Percentiles rank a stretch among this genome's conserved stretches.
These are phyloP conservation scores for Atta colombica DNA, from an alignment of 1,140 invertebrate genomes.

Conservation along the genomic window DNA sequence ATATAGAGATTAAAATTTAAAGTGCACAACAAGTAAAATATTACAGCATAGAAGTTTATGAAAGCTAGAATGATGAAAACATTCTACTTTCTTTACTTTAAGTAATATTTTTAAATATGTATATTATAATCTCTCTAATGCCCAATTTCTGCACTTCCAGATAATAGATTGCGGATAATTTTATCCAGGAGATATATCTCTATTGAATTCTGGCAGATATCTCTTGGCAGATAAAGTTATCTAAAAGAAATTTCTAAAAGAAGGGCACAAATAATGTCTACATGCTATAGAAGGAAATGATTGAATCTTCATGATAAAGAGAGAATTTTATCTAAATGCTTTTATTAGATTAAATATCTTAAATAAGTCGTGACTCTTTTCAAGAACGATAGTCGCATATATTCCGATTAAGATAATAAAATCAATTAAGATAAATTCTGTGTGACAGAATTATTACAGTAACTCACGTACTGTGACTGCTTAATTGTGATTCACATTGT, in stretches of 20 bases:
- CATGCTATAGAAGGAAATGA: not conserved
- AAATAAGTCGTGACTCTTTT: not conserved
- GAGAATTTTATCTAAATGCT: not conserved
- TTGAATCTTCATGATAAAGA: not conserved
- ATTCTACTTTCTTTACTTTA: not conserved
- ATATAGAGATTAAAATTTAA: not conserved
- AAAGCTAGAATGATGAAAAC: not conserved
- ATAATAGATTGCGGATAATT: too few species aligned
- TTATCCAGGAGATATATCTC: too few species aligned
- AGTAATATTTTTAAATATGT: not conserved
- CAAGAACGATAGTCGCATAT: not conserved
- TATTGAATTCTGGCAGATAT: too few species aligned
- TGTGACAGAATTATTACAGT: not conserved
- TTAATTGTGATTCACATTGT: not conserved
- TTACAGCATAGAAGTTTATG: not conserved
- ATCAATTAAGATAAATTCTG: not conserved
- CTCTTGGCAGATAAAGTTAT: too few species aligned
- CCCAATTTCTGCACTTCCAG: too few species aligned
- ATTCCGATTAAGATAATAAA: constrained; percentile 5
- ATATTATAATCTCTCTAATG: not conserved
- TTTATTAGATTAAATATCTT: not conserved
- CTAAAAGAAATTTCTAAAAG: too few species aligned
- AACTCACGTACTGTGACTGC: not conserved
- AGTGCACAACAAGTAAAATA: not conserved
- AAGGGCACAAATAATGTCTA: not conserved